Evolutionary conservation across 2,888 invertebrate genomes (phyloP), one percentile per base, ranked within the genome.

Genomic region (Sinopyrophorus schimmeli): DNA sequence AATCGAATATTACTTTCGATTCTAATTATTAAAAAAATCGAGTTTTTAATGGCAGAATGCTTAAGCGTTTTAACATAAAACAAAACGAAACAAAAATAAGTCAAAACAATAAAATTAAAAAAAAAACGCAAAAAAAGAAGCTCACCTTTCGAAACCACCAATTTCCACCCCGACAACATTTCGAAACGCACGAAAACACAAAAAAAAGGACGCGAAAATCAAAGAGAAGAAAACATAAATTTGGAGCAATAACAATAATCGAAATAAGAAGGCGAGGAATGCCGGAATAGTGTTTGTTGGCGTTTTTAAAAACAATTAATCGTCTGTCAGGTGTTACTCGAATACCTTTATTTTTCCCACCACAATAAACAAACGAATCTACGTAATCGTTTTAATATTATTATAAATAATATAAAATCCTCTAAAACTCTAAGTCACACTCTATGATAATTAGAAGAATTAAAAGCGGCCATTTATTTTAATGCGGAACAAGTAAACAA

Each of bases 71-170:
- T n/a, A n/a, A 20, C 6, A 5, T 4, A 20, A 20, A 20, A 20
- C 6, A 5, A 4, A 20, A 20, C 4, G 10, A 18, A 20, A 9
- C 14, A 12, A 2, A 3, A 14, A 37, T 34, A 41, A 11, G 28
- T 32, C 18, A 39, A 39, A 27, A 27, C 15, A 9, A 42, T 16
- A 37, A n/a, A n/a, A n/a, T n/a, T n/a, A n/a, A n/a, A n/a, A n/a
- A n/a, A n/a, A n/a, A n/a, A n/a, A n/a, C n/a, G n/a, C n/a, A n/a
- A n/a, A n/a, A n/a, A n/a, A 7, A 30, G 14, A 28, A 6, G 43
- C 53, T 53, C 26, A 53, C 53, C 21, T 48, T 48, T 53, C 18
- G 53, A 53, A 16, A 53, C 11, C 5, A 28, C 24, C 11, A 47
- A 35, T 28, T 30, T 34, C 53, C 53, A 53, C 37, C 41, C 53